Evolutionary conservation across 2,888 invertebrate species (phyloP), one percentile per base, ranked within the genome.

Genomic region (Erebia aethiops): DNA sequence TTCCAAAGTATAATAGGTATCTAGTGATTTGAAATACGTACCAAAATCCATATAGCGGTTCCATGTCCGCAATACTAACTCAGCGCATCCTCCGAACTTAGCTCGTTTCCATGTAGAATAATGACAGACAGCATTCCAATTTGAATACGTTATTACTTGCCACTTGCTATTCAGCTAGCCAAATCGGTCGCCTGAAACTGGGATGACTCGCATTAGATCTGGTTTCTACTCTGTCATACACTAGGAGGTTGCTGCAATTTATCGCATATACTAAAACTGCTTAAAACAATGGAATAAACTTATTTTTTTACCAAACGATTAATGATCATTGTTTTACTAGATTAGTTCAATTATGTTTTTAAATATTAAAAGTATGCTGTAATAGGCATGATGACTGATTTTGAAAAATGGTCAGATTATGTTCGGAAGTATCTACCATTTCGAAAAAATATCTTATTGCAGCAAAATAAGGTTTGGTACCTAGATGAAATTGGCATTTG

Each of bases 81-180:
- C 66, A 46, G 56, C 35, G 56, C 66, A 66, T 66, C 56, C 60
- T 52, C 41, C 41, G 21, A 66, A 70, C 64, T 70, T 60, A 65
- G 46, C 60, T 70, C 65, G 65, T 66, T 54, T n/a, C 65, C 35
- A 70, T 70, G 52, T 65, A 60, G 60, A 65, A 70, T 66, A 70
- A 66, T 70, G 70, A 70, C 65, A 65, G 70, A 70, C 70, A 70
- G 64, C 69, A 70, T 65, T 70, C 70, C 65, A 70, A 70, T 70
- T 70, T 70, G 70, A 70, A 65, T 70, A 66, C 70, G 70, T 70
- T 70, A 70, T 26, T 60, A 60, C 70, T 70, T 70, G 70, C 65
- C 54, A 66, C 68, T 65, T 56, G 65, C 69, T 69, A 71, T 69
- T 51, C 68, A 71, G 65, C 71, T 67, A 71, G 64, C 69, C 68